phyloP scores from a whole-genome alignment of 92 coral and sea anemone genomes.

The Porites divaricata region DNA sequence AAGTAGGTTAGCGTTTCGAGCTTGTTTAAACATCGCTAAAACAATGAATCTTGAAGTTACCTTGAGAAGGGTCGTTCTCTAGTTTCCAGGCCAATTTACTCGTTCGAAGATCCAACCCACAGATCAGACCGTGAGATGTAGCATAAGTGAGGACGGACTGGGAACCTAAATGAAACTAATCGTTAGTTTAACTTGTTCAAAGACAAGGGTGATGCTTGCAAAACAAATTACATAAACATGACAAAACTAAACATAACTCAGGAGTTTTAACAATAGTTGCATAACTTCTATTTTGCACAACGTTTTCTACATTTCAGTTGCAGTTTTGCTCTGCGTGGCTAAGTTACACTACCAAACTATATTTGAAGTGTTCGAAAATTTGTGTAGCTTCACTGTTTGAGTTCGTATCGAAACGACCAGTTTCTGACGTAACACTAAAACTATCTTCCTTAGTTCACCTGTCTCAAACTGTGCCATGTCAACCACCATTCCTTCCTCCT shows the following conservation, averaged over 20 bases:
- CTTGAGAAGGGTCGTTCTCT: conserved; percentile 89
- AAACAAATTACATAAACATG: no score
- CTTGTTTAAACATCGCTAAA: no score
- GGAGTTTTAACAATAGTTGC: no score
- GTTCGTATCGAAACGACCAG: no score
- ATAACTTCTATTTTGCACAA: no score
- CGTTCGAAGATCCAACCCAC: conserved; percentile 95
- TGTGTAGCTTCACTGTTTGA: no score
- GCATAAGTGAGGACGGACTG: conserved; percentile 95
- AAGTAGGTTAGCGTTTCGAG: not conserved
- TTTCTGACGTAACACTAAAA: no score
- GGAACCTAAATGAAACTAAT: conserved; percentile 63
- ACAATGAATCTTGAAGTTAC: conserved; percentile 33
- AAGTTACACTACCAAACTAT: no score
- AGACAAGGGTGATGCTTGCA: not conserved
- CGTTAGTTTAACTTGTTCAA: not conserved
- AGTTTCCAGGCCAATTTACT: conserved; percentile 91
- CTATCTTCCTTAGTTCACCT: conserved; percentile 29
- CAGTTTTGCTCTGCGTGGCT: no score
- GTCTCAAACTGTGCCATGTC: conserved; percentile 97
- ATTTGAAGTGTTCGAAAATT: no score
- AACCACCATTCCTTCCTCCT: conserved; percentile 89
- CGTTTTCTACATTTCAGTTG: no score
- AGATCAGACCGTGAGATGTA: conserved; percentile 93
- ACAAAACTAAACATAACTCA: no score